Conservation (phyloP, 2,797 vertebrate species). For the Cynopterus sphinx region DNA sequence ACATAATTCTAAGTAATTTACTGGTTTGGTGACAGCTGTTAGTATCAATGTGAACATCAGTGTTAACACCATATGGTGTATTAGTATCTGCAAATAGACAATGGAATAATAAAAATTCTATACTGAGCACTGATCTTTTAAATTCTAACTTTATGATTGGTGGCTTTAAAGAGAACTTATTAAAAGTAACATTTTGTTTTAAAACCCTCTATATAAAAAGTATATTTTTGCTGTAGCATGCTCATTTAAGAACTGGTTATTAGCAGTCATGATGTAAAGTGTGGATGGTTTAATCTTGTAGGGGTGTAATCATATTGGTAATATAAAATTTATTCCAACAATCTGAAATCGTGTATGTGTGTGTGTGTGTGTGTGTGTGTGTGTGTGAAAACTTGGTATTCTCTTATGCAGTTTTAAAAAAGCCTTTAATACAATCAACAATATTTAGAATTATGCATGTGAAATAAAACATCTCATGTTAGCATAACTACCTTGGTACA, state of each 20-base stretch:
- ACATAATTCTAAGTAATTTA: not conserved
- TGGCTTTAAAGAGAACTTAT: not conserved
- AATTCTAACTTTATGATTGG: not conserved
- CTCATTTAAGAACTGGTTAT: not conserved
- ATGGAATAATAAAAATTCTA: conserved; percentile 25
- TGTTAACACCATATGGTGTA: not conserved
- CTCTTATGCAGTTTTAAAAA: not conserved
- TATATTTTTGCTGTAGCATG: not conserved
- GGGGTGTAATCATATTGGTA: not conserved
- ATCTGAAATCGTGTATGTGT: not conserved
- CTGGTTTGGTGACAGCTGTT: not conserved
- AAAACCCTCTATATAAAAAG: not conserved
- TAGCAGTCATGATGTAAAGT: not conserved
- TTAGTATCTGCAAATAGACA: conserved; percentile 2
- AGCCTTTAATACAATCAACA: not conserved
- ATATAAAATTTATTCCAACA: not conserved
- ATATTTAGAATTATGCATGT: not conserved
- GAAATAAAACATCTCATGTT: not conserved
- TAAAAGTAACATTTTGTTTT: not conserved
- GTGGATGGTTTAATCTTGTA: not conserved
- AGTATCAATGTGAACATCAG: not conserved
- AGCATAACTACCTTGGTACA: not conserved
- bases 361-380: too few species aligned
- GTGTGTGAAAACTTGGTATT: not conserved
- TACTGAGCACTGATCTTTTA: not conserved